Base-by-base conservation (phyloP, 2,888 invertebrate genomes). In the Ophioninae sp. region DNA sequence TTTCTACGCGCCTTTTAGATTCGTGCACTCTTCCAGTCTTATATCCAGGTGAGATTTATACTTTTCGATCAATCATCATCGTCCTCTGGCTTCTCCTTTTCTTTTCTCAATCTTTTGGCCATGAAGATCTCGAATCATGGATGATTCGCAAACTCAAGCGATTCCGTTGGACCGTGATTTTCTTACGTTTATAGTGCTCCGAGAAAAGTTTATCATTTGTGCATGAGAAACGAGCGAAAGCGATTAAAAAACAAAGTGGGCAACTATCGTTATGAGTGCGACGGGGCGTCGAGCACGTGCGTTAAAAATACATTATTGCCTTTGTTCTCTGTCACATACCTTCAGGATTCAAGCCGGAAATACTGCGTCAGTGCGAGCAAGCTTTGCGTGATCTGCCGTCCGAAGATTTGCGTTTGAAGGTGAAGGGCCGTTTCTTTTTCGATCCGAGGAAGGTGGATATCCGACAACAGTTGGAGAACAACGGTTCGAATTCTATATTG, bases 361-460 rank as follows among this genome's bases (percentile, higher is more conserved):
- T 93, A 83, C 87, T 92, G 78, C 91, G 90, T 41, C 89, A 91
- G 77, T 93, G 93, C 79, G 92, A 92, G 85, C 88, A 89, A 70
- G 93, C 93, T 3, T 85, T 93, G 13, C 90, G 91, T 13, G 91
- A 91, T 57, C 87, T 93, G 68, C 93, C 92, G 0, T 76, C 87
- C 0, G 92, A 93, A 84, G 93, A 93, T 87, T 91, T 91, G 2
- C 91, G 93, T 21, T 87, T 93, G 75, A 91, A 90, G 77, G 90
- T 91, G 89, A 92, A 90, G 57, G 93, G 93, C 20, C 89, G 93
- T 72, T 93, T 93, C 83, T 93, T 93, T 86, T 92, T 88, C 74
- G 89, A 92, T 79, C 89, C 92, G 8, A 61, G 56, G 6, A 88
- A 86, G 20, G 86, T 88, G 13, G 88, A 88, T 1, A 65, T 79